These are phyloP conservation scores for Umimayanthus kanabou DNA, from an alignment of 92 coral and sea anemone species.

Conservation along the genomic window DNA sequence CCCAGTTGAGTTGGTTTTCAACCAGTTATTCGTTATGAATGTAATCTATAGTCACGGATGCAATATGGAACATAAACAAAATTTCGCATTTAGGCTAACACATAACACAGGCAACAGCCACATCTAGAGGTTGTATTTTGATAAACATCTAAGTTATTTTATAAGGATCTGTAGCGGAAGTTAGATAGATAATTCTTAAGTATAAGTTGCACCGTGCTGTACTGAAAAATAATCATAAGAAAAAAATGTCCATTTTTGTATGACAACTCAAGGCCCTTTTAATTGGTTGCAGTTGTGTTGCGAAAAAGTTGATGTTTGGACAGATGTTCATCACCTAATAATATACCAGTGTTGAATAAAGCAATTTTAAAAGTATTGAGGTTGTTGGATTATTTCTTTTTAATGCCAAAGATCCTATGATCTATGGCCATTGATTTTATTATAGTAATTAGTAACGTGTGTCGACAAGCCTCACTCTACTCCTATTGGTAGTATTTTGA, in stretches of 20 bases:
- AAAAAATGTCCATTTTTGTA: no score
- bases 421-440: neutral
- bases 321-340: neutral
- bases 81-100: neutral
- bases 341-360: neutral
- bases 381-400: neutral
- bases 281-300: no score
- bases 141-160: neutral
- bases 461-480: neutral
- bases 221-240: neutral
- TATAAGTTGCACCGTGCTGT: no score
- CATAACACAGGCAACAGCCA: neutral
- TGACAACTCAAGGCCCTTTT: no score
- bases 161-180: no score
- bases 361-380: neutral
- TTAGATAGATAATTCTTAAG: no score
- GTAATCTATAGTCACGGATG: neutral
- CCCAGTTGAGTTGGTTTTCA: neutral
- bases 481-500: neutral
- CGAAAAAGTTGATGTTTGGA: neutral
- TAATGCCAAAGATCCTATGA: no score
- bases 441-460: neutral
- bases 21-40: neutral
- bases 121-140: neutral
- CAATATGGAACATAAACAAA: neutral